phyloP scores from a whole-genome alignment of 2,888 invertebrate species.

The Thecocarcelia acutangulata region DNA sequence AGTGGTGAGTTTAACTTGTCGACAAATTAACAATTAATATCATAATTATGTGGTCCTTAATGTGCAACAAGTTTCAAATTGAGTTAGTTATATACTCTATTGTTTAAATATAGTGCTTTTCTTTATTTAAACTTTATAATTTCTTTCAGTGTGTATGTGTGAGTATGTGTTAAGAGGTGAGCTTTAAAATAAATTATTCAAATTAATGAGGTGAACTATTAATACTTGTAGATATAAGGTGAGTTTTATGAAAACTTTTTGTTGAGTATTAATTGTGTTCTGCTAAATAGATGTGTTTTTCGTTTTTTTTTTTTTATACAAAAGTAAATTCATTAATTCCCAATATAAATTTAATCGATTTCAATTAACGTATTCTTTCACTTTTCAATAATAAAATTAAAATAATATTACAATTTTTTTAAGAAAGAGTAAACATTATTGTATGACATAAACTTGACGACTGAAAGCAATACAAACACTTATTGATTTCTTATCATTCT shows the following conservation, averaged over 20 bases:
- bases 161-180: constrained; percentile 34
- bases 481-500: background rate
- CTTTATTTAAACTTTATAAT: background rate
- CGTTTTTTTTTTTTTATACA: background rate
- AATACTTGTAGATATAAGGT: constrained; percentile 10
- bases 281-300: background rate
- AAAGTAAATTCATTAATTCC: background rate
- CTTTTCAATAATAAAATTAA: background rate
- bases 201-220: constrained; percentile 12
- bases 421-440: constrained; percentile 11
- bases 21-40: constrained; percentile 10
- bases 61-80: constrained; percentile 22
- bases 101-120: constrained; percentile 27
- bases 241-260: background rate
- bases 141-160: constrained; percentile 44
- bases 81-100: background rate
- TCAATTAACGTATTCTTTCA: background rate
- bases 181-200: background rate
- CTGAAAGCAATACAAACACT: background rate
- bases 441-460: constrained; percentile 36
- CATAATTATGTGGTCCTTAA: background rate
- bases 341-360: background rate
- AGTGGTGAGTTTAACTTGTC: constrained; percentile 20
- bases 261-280: constrained; percentile 2
- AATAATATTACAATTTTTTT: background rate